Conservation (phyloP, 2,888 invertebrate genomes). For the Oxyscelio sp. region DNA sequence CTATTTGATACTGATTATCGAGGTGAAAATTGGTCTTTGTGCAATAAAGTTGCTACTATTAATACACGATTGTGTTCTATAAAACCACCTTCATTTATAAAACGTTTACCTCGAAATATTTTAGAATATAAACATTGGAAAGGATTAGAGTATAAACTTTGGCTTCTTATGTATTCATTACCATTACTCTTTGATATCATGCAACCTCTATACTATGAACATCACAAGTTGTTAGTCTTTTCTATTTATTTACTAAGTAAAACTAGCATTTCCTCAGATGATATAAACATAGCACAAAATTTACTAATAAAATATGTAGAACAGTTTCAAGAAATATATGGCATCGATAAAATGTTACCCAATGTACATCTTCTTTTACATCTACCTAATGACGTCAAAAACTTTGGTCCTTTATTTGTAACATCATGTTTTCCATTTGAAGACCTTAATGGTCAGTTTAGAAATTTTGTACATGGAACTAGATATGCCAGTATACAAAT, state of each 20-base stretch:
- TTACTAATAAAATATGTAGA: constrained; percentile 57
- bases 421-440: not conserved
- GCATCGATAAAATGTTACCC: constrained; percentile 17
- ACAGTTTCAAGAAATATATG: constrained; percentile 71
- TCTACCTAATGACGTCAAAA: not conserved
- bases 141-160: constrained; percentile 70
- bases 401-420: too few relatives aligned
- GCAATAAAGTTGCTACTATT: constrained; percentile 31
- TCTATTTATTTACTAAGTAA: not conserved
- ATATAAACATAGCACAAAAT: not conserved
- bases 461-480: not conserved
- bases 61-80: constrained; percentile 52
- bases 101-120: constrained; percentile 63
- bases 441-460: not conserved
- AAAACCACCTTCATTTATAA: constrained; percentile 68
- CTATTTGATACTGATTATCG: constrained; percentile 55
- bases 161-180: constrained; percentile 73
- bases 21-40: constrained; percentile 3
- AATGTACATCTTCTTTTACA: constrained; percentile 8
- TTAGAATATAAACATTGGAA: constrained; percentile 73
- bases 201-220: constrained; percentile 66
- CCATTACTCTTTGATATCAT: constrained; percentile 71
- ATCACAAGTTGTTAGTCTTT: constrained; percentile 20
- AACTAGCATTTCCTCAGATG: not conserved
- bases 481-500: not conserved